Percentiles rank a stretch among this genome's conserved stretches.
Conservation (phyloP, 2,797 vertebrate genomes). For the Sebastes variabilis region DNA sequence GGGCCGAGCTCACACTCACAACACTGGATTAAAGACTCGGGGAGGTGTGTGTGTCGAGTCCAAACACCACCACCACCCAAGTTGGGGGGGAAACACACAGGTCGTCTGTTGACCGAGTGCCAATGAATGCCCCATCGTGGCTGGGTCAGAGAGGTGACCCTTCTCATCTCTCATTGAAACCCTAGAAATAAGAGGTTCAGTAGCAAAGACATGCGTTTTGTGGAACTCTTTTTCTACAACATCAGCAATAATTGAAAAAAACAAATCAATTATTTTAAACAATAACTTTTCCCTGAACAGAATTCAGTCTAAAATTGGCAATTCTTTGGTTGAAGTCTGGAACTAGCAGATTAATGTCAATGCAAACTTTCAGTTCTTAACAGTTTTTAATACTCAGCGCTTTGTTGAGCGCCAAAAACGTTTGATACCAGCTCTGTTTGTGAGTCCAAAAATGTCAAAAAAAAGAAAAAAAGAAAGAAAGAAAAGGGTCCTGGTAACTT, state of each 20-base stretch:
- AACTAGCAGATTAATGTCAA: background rate
- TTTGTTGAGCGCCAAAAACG: background rate
- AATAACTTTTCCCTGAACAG: background rate
- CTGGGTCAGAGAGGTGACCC: background rate
- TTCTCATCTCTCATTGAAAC: background rate
- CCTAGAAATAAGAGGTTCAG: background rate
- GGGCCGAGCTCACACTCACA: slow-evolving; percentile 27
- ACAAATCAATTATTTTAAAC: no score
- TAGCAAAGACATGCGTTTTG: no score
- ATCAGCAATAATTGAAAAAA: background rate
- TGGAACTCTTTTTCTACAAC: background rate
- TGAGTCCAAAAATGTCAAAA: background rate
- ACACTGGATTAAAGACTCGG: slow-evolving; percentile 43
- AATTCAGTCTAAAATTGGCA: background rate
- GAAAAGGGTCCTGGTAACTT: no score
- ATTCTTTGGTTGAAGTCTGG: background rate
- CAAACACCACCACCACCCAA: slow-evolving; percentile 48
- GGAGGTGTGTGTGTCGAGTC: slow-evolving; percentile 11
- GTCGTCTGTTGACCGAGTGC: slow-evolving; percentile 25
- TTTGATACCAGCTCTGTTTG: background rate
- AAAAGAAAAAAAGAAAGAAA: background rate
- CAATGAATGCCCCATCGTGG: slow-evolving; percentile 4
- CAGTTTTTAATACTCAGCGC: background rate
- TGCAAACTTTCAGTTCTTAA: background rate
- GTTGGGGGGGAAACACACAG: slow-evolving; percentile 21